Evolutionary conservation across 2,888 invertebrate species (phyloP).

Genomic region (Phalera bucephala): DNA sequence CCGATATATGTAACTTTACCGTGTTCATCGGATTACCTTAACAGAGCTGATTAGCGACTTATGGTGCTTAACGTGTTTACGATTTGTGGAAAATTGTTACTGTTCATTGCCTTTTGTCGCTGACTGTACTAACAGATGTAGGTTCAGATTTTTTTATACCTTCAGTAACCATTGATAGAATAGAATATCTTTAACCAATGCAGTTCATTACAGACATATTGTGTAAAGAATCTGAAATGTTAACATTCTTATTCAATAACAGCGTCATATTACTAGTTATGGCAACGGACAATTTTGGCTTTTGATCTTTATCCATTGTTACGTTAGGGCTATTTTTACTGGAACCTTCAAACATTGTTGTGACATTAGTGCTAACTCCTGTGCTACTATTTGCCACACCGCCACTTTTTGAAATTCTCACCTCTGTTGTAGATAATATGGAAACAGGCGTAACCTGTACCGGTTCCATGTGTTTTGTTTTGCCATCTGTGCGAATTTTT

Average conservation of each 20-base stretch:
- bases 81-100: no score
- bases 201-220: no score
- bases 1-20: no score
- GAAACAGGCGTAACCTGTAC: conserved; percentile 66
- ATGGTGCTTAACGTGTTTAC: no score
- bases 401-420: conserved; percentile 44
- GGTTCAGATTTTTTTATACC: no score
- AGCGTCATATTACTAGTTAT: conserved; percentile 4
- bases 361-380: background rate
- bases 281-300: background rate
- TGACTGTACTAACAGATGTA: no score
- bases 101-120: no score
- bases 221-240: no score
- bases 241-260: conserved; percentile 5
- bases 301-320: background rate
- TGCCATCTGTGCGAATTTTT: conserved; percentile 68
- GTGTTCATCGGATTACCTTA: no score
- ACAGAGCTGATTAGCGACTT: no score
- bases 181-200: no score
- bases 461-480: conserved; percentile 63
- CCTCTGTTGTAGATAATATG: conserved; percentile 67
- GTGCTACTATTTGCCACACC: conserved; percentile 12
- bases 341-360: conserved; percentile 1
- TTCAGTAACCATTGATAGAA: background rate
- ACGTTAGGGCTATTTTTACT: background rate